Conservation (phyloP, 35 echinoderm and acorn worm genomes). For the Apostichopus japonicus region DNA sequence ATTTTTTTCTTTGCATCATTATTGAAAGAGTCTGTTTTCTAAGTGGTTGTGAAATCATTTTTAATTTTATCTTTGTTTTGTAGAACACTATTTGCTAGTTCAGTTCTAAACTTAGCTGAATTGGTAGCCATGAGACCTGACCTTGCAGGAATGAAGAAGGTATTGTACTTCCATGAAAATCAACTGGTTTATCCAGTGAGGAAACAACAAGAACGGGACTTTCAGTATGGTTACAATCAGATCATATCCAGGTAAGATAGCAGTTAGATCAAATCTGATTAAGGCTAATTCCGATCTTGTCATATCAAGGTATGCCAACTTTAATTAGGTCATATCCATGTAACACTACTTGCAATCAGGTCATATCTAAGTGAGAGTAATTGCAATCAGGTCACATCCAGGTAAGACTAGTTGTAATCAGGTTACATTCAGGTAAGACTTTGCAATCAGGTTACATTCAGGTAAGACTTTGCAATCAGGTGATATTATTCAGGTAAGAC, state of each 20-base stretch:
- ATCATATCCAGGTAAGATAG: conserved; percentile 87
- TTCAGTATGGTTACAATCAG: conserved; percentile 99
- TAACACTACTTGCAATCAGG: neutral
- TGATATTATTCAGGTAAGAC: too few relatives aligned
- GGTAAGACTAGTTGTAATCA: neutral
- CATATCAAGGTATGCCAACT: neutral
- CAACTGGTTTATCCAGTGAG: conserved; percentile 93
- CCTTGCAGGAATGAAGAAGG: conserved; percentile 64
- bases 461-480: neutral
- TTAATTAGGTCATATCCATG: neutral
- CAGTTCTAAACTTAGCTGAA: conserved; percentile 93
- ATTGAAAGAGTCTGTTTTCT: too few relatives aligned
- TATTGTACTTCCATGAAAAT: conserved; percentile 99
- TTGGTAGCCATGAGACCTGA: conserved; percentile 86
- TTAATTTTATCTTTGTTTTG: conserved; percentile 2
- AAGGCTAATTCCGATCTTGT: neutral
- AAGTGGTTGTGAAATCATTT: neutral
- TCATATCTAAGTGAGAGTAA: neutral
- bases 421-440: neutral
- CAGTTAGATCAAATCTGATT: neutral
- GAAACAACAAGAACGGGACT: conserved; percentile 96
- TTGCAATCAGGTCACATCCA: neutral
- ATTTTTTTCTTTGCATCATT: too few relatives aligned
- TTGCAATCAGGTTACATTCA: neutral
- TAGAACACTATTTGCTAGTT: conserved; percentile 91